phyloP scores from a whole-genome alignment of 2,113 vertebrate genomes.

The Amazona vittata region DNA sequence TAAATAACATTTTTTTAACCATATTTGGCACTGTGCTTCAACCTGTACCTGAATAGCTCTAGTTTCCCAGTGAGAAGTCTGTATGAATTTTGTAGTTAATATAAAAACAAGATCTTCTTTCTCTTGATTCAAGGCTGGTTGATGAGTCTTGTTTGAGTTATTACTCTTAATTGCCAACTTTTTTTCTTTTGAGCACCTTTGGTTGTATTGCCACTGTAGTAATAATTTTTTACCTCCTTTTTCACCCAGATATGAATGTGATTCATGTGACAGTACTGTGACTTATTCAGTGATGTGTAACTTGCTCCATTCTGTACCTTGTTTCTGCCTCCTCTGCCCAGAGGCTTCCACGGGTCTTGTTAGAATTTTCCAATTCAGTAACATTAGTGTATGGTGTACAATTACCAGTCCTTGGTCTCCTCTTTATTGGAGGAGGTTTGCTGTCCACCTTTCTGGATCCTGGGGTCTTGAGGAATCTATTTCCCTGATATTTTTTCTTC shows the following conservation, averaged over 20 bases:
- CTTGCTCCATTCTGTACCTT: not conserved
- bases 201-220: not conserved
- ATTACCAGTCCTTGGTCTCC: not conserved
- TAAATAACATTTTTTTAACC: not conserved
- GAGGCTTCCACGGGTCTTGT: not conserved
- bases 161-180: not conserved
- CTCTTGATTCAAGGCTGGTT: not conserved
- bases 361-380: not conserved
- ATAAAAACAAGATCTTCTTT: not conserved
- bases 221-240: not conserved
- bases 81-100: not conserved
- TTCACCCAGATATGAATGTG: not conserved
- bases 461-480: not conserved
- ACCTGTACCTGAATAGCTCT: not conserved
- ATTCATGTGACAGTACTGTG: not conserved
- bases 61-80: not conserved
- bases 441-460: not conserved
- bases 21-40: not conserved
- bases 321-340: not conserved
- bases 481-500: not conserved
- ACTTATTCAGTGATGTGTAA: not conserved
- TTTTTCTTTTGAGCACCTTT: not conserved
- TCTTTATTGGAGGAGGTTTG: not conserved
- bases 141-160: not conserved
- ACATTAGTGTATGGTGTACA: not conserved